These are phyloP conservation scores for Plagodis pulveraria DNA, from an alignment of 2,888 invertebrate genomes.

Conservation along the genomic window DNA sequence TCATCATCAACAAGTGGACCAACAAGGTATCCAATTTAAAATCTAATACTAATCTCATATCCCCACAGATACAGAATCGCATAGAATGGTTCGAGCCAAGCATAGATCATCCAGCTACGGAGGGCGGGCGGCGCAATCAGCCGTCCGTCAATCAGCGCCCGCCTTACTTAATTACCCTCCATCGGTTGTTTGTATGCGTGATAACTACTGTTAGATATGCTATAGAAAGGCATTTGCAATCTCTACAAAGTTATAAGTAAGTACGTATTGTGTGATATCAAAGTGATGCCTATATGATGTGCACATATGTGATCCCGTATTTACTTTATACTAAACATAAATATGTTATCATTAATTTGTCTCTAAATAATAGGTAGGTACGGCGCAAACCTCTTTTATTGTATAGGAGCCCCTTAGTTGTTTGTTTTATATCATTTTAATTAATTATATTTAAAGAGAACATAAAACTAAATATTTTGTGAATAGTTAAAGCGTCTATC, in stretches of 20 bases:
- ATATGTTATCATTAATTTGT: no score
- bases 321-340: no score
- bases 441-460: no score
- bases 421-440: no score
- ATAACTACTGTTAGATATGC: background rate
- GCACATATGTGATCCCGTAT: background rate
- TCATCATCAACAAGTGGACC: no score
- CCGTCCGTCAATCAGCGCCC: constrained; percentile 60
- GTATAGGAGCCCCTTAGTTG: no score
- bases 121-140: constrained; percentile 58
- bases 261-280: background rate
- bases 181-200: constrained; percentile 36
- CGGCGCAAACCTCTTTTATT: no score
- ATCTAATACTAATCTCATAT: background rate
- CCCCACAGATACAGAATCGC: background rate
- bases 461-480: no score
- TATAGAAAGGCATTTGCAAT: background rate
- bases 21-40: no score
- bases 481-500: no score
- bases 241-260: no score
- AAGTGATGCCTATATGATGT: background rate
- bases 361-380: no score
- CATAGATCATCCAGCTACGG: constrained; percentile 47
- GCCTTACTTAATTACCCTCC: constrained; percentile 65
- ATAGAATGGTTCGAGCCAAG: constrained; percentile 34